These are phyloP conservation scores for Troglohyphantes excavatus DNA, from an alignment of 2,888 invertebrate species.

Conservation along the genomic window DNA sequence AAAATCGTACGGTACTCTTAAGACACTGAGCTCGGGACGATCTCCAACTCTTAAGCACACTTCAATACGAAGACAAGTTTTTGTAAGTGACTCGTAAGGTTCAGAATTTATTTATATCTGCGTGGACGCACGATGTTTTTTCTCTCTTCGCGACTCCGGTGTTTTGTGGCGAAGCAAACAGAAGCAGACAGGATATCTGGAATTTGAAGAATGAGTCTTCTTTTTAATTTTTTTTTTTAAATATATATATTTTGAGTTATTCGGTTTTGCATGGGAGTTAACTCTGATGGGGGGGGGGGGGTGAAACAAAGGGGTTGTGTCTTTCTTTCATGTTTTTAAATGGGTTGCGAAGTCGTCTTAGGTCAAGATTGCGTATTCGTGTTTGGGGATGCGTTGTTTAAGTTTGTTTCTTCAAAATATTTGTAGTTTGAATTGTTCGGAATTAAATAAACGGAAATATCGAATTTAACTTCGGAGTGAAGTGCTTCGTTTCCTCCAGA, in stretches of 20 bases:
- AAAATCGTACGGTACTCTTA: constrained; percentile 40
- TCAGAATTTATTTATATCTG: constrained; percentile 72
- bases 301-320: neutral
- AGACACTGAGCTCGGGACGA: constrained; percentile 39
- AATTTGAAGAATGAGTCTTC: neutral
- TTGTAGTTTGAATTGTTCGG: no score
- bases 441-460: no score
- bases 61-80: constrained; percentile 53
- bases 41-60: constrained; percentile 61
- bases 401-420: neutral
- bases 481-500: no score
- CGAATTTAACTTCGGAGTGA: no score
- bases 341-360: neutral
- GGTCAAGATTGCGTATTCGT: neutral
- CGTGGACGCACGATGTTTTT: neutral
- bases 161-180: constrained; percentile 56
- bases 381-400: no score
- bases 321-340: neutral
- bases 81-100: constrained; percentile 68
- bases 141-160: neutral
- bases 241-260: neutral
- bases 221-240: neutral
- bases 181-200: neutral
- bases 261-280: neutral
- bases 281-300: neutral